These are phyloP conservation scores for Diorhabda carinulata DNA, from an alignment of 1,140 invertebrate species.

Conservation along the genomic window DNA sequence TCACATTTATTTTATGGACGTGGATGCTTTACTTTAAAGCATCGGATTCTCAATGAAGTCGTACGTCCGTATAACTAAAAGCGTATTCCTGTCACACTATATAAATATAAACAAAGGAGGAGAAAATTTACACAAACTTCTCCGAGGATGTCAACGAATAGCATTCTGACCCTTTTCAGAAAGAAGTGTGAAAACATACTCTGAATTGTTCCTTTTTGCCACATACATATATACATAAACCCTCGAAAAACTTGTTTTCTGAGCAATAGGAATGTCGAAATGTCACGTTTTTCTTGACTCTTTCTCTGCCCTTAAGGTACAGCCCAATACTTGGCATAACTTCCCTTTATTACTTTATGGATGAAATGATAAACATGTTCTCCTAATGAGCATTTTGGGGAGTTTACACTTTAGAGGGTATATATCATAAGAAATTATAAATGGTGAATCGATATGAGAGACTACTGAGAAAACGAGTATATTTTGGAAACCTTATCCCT, in stretches of 20 bases:
- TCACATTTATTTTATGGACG: too few relatives aligned
- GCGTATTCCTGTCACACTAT: conserved; percentile 1
- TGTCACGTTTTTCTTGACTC: neutral
- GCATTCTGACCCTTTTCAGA: neutral
- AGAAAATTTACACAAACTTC: conserved; percentile 1
- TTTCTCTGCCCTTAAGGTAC: neutral
- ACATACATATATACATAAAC: neutral
- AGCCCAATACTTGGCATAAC: neutral
- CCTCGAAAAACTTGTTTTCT: neutral
- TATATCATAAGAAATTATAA: too few relatives aligned
- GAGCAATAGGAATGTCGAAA: neutral
- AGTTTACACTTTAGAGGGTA: too few relatives aligned
- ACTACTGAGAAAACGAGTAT: too few relatives aligned
- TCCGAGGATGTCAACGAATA: neutral
- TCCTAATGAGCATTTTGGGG: too few relatives aligned
- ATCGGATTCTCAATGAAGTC: too few relatives aligned
- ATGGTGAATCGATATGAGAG: too few relatives aligned
- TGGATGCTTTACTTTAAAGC: too few relatives aligned
- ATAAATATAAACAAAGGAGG: neutral
- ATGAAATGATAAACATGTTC: too few relatives aligned
- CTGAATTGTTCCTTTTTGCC: neutral
- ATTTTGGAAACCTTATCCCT: too few relatives aligned
- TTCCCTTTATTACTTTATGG: neutral
- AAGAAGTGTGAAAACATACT: neutral
- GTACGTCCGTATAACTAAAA: neutral